Evolutionary conservation across 2,113 vertebrate species (phyloP).

Genomic region (Mohoua ochrocephala): DNA sequence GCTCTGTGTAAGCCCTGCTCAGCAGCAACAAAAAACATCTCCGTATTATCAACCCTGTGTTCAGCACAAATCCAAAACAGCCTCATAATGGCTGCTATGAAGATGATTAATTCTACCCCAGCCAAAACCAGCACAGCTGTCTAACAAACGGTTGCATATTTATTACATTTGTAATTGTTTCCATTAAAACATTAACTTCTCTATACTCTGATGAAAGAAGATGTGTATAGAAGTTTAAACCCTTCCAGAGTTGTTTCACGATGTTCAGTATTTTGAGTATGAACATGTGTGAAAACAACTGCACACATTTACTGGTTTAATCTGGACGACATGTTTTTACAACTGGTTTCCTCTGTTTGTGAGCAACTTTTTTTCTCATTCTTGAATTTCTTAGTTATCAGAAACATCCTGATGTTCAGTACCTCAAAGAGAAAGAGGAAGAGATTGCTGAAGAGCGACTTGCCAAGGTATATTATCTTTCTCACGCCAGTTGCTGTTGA

Average conservation of each 20-base stretch:
- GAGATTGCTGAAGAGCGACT: constrained; percentile 78
- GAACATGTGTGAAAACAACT: background rate
- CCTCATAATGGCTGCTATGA: background rate
- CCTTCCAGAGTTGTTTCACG: background rate
- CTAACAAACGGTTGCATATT: background rate
- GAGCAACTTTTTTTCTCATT: background rate
- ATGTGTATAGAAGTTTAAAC: background rate
- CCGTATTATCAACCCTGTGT: background rate
- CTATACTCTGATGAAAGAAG: background rate
- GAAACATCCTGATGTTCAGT: constrained; percentile 33
- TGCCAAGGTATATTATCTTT: constrained; percentile 73
- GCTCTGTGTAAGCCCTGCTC: background rate
- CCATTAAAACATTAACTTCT: background rate
- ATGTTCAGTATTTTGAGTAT: background rate
- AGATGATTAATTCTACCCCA: background rate
- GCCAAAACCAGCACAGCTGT: background rate
- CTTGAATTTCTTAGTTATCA: constrained; percentile 31
- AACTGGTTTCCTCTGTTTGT: background rate
- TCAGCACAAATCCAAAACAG: background rate
- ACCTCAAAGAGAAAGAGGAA: constrained; percentile 65
- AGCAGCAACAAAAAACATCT: background rate
- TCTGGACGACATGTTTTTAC: background rate
- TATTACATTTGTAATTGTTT: background rate
- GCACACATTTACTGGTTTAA: background rate
- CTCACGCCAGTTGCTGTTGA: background rate